Evolutionary conservation across 2,888 invertebrate genomes (phyloP), one percentile per base, ranked within the genome.

Genomic region (Drosophila barbarae): DNA sequence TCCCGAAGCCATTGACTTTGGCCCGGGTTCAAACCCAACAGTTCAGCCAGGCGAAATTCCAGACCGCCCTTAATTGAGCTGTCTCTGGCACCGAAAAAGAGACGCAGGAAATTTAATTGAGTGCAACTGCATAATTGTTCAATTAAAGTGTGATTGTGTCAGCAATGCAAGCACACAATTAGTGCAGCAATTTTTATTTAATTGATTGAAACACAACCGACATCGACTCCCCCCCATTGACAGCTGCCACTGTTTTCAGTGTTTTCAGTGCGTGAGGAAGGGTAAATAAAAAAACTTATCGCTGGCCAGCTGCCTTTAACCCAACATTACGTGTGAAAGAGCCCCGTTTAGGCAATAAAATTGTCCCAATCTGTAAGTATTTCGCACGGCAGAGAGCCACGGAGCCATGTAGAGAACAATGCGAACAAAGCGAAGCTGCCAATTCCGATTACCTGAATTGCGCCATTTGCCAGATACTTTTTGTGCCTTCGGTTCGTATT

Each of bases 111-210:
- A 77, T 58, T 82, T 73, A 79, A 79, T 79, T 84, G 80, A 79
- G 80, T 76, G 70, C 83, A 82, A 68, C 79, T 78, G 50, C 69
- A 67, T 79, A 82, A 76, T 83, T 82, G 79, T 71, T 71, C 85
- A 80, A 85, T 80, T 80, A 80, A 79, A 79, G 73, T 55, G 73
- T 55, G 69, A 75, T 75, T 77, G 72, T 74, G 69, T 56, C 66
- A 47, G 49, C 49, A 39, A 54, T 38, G 38, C 42, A 15, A 38
- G 52, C 38, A 21, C 21, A 67, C 85, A 80, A 83, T 79, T 84
- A 82, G 61, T 64, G 64, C 54, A 51, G 39, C 71, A 79, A 59
- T 70, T 84, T 70, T 77, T 47, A 47, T 47, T 73, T 74, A 85
- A 82, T 79, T 85, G 81, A 77, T 84, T 70, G 59, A 32, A 69